Conservation (phyloP, 2,888 invertebrate genomes). For the Pristionchus maxplancki region DNA sequence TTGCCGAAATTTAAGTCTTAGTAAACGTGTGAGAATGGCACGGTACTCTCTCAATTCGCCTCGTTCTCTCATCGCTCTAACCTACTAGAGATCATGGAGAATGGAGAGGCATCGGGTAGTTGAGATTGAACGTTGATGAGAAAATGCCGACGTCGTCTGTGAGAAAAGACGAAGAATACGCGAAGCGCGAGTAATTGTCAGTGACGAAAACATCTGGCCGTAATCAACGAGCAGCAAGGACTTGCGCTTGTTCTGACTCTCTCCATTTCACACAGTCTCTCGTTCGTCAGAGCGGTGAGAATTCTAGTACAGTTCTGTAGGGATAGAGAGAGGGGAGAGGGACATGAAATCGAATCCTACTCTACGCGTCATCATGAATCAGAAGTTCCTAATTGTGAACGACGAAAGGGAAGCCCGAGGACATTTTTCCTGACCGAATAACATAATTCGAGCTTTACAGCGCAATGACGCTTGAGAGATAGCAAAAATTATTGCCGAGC, state of each 20-base stretch:
- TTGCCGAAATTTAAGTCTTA: too few relatives aligned
- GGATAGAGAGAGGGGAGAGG: neutral
- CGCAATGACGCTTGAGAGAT: too few relatives aligned
- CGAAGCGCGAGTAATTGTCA: neutral
- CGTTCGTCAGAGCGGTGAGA: too few relatives aligned
- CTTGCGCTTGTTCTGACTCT: too few relatives aligned
- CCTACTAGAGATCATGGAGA: neutral
- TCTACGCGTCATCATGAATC: neutral
- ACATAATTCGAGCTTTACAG: too few relatives aligned
- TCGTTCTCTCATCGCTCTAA: too few relatives aligned
- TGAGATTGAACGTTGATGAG: constrained; percentile 9
- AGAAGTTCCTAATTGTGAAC: neutral
- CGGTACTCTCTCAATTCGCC: too few relatives aligned
- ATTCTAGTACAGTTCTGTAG: neutral
- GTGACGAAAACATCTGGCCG: neutral
- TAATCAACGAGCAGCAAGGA: neutral
- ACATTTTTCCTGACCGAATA: too few relatives aligned
- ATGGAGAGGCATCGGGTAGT: neutral
- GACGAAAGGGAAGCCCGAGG: neutral
- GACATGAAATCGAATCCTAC: neutral
- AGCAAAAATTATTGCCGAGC: neutral
- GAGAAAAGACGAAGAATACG: neutral
- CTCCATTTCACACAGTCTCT: too few relatives aligned
- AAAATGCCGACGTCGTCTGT: neutral
- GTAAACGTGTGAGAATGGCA: too few relatives aligned